Evolutionary conservation across 2,113 vertebrate genomes (phyloP).

Genomic region (Euleptes europaea): DNA sequence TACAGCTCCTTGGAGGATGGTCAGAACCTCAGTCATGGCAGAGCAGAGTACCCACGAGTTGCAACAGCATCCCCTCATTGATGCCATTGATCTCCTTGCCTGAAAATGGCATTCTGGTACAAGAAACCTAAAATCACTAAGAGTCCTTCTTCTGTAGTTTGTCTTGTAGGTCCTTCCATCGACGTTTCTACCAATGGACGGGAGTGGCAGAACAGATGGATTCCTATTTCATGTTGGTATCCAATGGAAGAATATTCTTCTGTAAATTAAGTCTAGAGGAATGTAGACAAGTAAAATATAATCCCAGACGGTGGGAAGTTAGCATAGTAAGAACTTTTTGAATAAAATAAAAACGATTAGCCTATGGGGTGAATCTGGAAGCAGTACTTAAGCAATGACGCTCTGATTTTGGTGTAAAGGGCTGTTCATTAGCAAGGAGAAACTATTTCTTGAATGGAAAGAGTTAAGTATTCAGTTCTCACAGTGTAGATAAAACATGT

Average conservation of each 20-base stretch:
- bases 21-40: background rate
- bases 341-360: background rate
- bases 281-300: background rate
- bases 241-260: background rate
- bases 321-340: background rate
- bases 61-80: background rate
- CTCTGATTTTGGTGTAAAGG: too few relatives aligned
- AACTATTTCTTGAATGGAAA: background rate
- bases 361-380: background rate
- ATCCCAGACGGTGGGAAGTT: background rate
- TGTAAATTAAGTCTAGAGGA: background rate
- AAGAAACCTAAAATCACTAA: background rate
- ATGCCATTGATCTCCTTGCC: background rate
- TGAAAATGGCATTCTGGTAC: background rate
- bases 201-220: background rate
- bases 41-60: background rate
- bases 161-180: too few relatives aligned
- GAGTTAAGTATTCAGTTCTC: background rate
- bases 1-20: background rate
- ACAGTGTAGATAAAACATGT: background rate
- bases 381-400: too few relatives aligned
- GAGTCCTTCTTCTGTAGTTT: background rate
- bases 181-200: background rate
- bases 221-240: background rate
- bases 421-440: background rate